These are phyloP conservation scores for Okamejei kenojei DNA, from an alignment of 2,797 vertebrate species.

Conservation along the genomic window DNA sequence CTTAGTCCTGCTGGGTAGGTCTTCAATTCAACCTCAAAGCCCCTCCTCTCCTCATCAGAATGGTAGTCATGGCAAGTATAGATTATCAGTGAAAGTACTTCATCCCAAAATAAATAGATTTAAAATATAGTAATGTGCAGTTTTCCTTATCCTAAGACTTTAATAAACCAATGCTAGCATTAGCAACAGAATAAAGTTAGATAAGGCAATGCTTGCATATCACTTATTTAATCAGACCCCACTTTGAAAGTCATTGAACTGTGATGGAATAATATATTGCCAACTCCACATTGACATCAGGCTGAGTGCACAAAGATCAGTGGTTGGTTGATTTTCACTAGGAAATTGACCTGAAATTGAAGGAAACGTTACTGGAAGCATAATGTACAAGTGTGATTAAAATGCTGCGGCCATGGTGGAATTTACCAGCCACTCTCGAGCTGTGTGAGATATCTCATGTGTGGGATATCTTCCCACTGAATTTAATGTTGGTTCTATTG, in stretches of 20 bases:
- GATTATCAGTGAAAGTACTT: neutral
- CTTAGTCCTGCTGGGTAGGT: neutral
- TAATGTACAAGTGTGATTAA: no score
- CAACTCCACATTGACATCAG: neutral
- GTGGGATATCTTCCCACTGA: neutral
- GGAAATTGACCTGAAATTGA: no score
- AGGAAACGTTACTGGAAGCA: no score
- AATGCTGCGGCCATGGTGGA: no score
- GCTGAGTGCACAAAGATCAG: neutral
- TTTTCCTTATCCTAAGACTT: neutral
- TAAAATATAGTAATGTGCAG: neutral
- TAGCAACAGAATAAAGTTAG: neutral
- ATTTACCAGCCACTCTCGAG: no score
- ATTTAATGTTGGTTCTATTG: neutral
- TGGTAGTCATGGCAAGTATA: neutral
- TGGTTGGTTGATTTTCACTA: no score
- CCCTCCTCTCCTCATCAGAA: no score
- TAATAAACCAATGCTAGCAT: neutral
- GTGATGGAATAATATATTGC: neutral
- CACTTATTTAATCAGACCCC: neutral
- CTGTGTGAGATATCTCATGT: neutral
- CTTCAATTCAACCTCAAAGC: neutral
- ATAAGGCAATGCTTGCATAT: neutral
- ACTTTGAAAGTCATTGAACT: slow-evolving; percentile 1
- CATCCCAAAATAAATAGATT: neutral